Evolutionary conservation across 2,113 vertebrate genomes (phyloP).

Genomic region (Hemiscyllium ocellatum): DNA sequence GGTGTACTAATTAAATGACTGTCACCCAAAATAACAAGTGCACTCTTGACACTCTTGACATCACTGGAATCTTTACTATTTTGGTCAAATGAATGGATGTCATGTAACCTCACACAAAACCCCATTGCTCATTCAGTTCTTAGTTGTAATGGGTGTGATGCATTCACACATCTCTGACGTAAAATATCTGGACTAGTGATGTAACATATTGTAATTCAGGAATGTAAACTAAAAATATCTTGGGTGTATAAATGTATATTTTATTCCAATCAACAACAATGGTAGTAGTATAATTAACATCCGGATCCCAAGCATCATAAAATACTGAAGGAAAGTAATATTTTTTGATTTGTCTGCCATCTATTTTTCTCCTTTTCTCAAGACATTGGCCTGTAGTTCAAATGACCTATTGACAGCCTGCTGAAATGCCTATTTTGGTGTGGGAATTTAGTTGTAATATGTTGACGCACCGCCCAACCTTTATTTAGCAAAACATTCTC

Average conservation of each 20-base stretch:
- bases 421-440: background rate
- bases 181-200: background rate
- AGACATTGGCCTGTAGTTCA: background rate
- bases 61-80: background rate
- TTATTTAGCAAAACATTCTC: background rate
- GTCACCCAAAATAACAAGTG: background rate
- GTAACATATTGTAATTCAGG: background rate
- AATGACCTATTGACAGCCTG: background rate
- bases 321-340: background rate
- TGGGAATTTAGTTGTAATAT: background rate
- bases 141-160: background rate
- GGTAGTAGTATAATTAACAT: background rate
- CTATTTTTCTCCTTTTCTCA: background rate
- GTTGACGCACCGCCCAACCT: background rate
- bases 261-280: background rate
- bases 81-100: background rate
- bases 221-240: background rate
- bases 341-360: background rate
- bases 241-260: background rate
- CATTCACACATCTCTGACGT: conserved; percentile 7
- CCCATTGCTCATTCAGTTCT: background rate
- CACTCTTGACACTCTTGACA: background rate
- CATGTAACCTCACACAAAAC: background rate
- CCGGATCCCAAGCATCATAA: background rate
- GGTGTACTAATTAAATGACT: background rate